Percentiles rank a stretch among this genome's conserved stretches.
Conservation (phyloP, 2,113 vertebrate species). For the Riparia riparia region DNA sequence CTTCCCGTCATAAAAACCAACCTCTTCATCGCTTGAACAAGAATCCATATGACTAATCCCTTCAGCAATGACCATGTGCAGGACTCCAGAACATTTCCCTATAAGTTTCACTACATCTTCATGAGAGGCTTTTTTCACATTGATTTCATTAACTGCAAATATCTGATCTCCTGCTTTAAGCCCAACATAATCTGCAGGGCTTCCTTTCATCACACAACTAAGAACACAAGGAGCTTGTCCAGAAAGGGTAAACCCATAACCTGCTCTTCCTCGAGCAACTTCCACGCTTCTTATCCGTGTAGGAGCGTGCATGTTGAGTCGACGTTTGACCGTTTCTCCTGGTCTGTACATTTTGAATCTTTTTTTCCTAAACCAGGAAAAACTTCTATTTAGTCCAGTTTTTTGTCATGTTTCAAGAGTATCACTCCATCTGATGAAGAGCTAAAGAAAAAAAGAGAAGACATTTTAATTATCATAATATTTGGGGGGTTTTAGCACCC, state of each 20-base stretch:
- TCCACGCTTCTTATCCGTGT: constrained; percentile 86
- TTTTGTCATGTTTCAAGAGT: not conserved
- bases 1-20: constrained; percentile 83
- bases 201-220: constrained; percentile 90
- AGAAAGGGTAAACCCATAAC: constrained; percentile 94
- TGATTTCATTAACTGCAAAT: constrained; percentile 91
- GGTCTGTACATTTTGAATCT: constrained; percentile 82
- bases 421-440: not conserved
- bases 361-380: not conserved
- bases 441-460: constrained; percentile 42
- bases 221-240: constrained; percentile 94
- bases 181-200: constrained; percentile 92
- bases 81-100: constrained; percentile 91
- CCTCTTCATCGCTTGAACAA: constrained; percentile 94
- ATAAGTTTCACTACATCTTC: constrained; percentile 98
- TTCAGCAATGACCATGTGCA: constrained; percentile 89
- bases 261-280: constrained; percentile 90
- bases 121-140: constrained; percentile 91
- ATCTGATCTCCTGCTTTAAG: constrained; percentile 92
- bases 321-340: constrained; percentile 78
- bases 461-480: not conserved
- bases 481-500: not conserved
- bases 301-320: constrained; percentile 72
- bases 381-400: not conserved
- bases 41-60: constrained; percentile 82